Percentiles rank a stretch among this genome's conserved stretches.
These are phyloP conservation scores for Dryobota labecula DNA, from an alignment of 2,888 invertebrate genomes.

Conservation along the genomic window DNA sequence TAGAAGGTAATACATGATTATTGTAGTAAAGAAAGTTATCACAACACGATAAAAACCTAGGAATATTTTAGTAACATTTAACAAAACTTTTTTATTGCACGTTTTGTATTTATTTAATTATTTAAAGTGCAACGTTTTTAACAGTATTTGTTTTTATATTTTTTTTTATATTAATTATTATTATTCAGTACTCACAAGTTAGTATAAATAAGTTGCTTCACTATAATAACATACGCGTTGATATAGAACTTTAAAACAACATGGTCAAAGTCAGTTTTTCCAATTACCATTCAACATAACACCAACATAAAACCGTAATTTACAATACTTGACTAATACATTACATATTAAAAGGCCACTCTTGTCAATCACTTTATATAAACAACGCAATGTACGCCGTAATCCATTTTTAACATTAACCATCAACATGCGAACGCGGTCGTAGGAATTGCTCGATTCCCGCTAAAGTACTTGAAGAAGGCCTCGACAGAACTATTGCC, in stretches of 20 bases:
- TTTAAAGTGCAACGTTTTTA: neutral
- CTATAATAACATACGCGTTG: neutral
- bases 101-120: neutral
- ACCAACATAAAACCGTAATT: neutral
- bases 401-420: constrained; percentile 43
- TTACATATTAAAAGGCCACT: constrained; percentile 11
- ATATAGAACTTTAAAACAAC: neutral
- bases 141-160: neutral
- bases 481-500: constrained; percentile 57
- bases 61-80: constrained; percentile 4
- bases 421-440: constrained; percentile 42
- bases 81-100: neutral
- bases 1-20: neutral
- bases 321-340: neutral
- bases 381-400: constrained; percentile 39
- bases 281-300: neutral
- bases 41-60: neutral
- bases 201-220: constrained; percentile 2
- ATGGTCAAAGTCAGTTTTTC: neutral
- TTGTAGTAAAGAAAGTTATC: neutral
- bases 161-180: neutral
- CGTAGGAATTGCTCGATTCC: constrained; percentile 34
- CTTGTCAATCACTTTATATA: constrained; percentile 26
- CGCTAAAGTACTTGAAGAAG: constrained; percentile 59
- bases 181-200: neutral